Conservation (phyloP, 2,797 vertebrate genomes). For the Myotis findleyi region DNA sequence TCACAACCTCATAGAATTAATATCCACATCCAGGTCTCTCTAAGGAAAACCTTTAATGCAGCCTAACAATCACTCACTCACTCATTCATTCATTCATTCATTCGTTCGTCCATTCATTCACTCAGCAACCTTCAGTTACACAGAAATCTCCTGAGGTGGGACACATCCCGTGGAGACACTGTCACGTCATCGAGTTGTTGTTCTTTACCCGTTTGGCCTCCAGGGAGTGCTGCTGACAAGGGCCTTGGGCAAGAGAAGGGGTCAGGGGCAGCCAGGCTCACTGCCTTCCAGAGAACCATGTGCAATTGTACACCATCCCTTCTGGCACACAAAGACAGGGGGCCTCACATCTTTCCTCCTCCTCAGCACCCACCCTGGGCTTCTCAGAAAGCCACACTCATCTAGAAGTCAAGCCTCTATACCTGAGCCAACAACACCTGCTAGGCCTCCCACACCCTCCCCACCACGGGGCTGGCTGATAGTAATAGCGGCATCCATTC, state of each 20-base stretch:
- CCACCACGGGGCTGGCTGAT: not conserved
- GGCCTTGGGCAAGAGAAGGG: not conserved
- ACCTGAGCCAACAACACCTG: not conserved
- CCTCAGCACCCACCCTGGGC: not conserved
- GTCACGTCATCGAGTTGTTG: not conserved
- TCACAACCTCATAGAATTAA: not conserved
- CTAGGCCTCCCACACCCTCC: not conserved
- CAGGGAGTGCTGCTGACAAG: not conserved
- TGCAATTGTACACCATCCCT: not conserved
- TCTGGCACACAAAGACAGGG: not conserved
- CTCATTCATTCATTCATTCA: not conserved
- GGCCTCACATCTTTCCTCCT: not conserved
- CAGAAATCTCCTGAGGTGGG: not conserved
- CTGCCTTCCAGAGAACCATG: not conserved
- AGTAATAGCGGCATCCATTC: not conserved
- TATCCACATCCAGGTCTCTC: not conserved
- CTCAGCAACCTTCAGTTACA: not conserved
- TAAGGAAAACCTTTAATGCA: not conserved
- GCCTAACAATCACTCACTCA: not conserved
- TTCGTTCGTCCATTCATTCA: not conserved
- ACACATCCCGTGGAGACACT: not conserved
- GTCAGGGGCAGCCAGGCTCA: no score
- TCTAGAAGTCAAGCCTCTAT: not conserved
- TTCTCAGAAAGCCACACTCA: slow-evolving; percentile 9
- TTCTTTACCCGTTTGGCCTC: not conserved